These are phyloP conservation scores for Characodon lateralis DNA, from an alignment of 2,797 vertebrate species.

Conservation along the genomic window DNA sequence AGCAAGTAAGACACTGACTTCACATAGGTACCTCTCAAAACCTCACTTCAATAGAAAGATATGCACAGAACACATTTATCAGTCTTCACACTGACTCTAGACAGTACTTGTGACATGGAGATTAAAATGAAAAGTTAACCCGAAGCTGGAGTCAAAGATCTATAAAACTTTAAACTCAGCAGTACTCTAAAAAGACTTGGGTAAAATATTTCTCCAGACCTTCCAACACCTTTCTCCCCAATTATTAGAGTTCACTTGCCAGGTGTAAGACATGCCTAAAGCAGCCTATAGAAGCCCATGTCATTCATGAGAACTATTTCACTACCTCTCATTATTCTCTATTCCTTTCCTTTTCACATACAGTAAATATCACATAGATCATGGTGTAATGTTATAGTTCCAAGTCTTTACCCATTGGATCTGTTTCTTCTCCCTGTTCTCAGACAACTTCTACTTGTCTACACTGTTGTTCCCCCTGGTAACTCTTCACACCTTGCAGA, in stretches of 20 bases:
- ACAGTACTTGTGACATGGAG: neutral
- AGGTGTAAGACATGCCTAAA: conserved; percentile 16
- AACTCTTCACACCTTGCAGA: conserved; percentile 10
- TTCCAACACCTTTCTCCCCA: neutral
- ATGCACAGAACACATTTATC: conserved; percentile 3
- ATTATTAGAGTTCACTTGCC: conserved; percentile 4
- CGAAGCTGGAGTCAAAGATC: neutral
- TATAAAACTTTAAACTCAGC: neutral
- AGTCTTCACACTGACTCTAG: neutral
- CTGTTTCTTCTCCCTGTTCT: conserved; percentile 7
- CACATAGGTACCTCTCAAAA: neutral
- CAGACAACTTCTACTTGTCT: neutral
- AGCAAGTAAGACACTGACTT: neutral
- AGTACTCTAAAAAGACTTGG: neutral
- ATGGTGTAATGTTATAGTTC: conserved; percentile 8
- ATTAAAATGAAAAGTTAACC: neutral
- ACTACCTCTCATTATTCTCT: conserved; percentile 2
- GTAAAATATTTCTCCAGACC: conserved; percentile 13
- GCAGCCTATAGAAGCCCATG: neutral
- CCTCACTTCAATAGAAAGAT: neutral
- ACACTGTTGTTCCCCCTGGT: neutral
- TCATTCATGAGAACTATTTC: conserved; percentile 3
- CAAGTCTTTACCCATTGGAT: neutral
- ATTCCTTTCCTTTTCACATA: neutral
- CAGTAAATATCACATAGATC: neutral